A percentile compares a stretch with the other conserved stretches of the same genome.
These are phyloP conservation scores for Hydrocynus forskahlii DNA, from an alignment of 2,797 vertebrate genomes.

Conservation along the genomic window DNA sequence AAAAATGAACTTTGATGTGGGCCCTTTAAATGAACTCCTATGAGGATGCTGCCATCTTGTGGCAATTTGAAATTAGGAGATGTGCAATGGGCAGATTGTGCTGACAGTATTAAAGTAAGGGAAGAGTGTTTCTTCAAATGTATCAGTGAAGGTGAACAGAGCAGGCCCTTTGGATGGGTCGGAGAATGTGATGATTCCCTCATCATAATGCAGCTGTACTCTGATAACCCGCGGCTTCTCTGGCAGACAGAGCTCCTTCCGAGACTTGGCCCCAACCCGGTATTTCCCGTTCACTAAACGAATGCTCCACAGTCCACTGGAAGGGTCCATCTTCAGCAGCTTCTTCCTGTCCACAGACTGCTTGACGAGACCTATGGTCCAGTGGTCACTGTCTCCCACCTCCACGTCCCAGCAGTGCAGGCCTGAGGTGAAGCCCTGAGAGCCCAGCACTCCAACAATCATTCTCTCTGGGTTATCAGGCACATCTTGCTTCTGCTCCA, in stretches of 20 bases:
- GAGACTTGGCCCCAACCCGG: conserved; percentile 4
- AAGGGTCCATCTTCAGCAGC: conserved; percentile 40
- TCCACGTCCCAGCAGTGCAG: conserved; percentile 54
- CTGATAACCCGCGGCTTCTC: conserved; percentile 50
- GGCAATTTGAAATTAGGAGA: not conserved
- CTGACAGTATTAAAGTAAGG: conserved; percentile 24
- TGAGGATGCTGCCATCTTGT: not conserved
- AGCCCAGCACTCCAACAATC: conserved; percentile 42
- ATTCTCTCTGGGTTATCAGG: conserved; percentile 40
- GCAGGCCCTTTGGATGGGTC: conserved; percentile 49
- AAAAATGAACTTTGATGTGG: no score
- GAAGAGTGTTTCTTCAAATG: conserved; percentile 44
- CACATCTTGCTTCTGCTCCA: not conserved
- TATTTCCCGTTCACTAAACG: conserved; percentile 13
- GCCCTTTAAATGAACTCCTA: no score
- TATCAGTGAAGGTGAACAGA: conserved; percentile 58
- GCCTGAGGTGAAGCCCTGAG: conserved; percentile 46
- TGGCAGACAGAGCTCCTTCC: conserved; percentile 29
- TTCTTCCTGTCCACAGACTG: conserved; percentile 40
- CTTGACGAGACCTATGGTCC: conserved; percentile 47
- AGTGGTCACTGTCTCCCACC: conserved; percentile 43
- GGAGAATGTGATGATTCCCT: conserved; percentile 58
- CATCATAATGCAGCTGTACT: conserved; percentile 61
- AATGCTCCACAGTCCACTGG: conserved; percentile 33
- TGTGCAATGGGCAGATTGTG: not conserved